Conservation (phyloP, 2,888 invertebrate species). For the Chrysina gloriosa region DNA sequence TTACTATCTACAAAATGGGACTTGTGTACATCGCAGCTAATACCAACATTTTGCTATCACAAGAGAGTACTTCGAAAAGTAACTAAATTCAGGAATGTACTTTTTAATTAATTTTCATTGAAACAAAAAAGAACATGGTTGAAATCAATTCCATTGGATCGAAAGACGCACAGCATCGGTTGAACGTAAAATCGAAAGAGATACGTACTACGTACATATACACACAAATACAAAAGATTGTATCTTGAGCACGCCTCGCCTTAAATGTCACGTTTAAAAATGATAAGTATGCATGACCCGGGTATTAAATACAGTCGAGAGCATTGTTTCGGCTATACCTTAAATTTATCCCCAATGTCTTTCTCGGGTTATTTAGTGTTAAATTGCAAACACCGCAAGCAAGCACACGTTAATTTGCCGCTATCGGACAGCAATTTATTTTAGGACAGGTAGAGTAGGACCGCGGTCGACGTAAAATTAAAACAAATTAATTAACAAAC, state of each 20-base stretch:
- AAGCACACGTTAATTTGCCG: constrained; percentile 22
- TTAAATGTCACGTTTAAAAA: constrained; percentile 31
- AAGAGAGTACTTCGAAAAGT: no score
- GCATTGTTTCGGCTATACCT: constrained; percentile 14
- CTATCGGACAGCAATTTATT: constrained; percentile 13
- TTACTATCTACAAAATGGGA: no score
- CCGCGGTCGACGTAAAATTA: not conserved
- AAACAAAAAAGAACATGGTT: no score
- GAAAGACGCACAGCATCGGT: not conserved
- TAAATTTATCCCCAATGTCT: constrained; percentile 27
- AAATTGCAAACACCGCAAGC: constrained; percentile 12
- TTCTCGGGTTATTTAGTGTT: constrained; percentile 27
- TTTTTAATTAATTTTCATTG: no score
- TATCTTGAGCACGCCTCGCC: constrained; percentile 22
- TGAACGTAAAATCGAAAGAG: not conserved
- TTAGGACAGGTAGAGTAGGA: not conserved
- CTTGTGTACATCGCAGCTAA: no score
- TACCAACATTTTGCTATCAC: no score
- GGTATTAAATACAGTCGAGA: constrained; percentile 12
- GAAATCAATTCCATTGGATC: no score
- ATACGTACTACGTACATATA: no score
- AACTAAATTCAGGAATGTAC: no score
- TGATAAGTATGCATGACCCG: constrained; percentile 30
- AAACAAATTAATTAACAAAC: constrained; percentile 6
- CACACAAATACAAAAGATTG: not conserved